A percentile compares a stretch with the other conserved stretches of the same genome.
Conservation (phyloP, 1,140 invertebrate species). For the Pectinophora gossypiella region DNA sequence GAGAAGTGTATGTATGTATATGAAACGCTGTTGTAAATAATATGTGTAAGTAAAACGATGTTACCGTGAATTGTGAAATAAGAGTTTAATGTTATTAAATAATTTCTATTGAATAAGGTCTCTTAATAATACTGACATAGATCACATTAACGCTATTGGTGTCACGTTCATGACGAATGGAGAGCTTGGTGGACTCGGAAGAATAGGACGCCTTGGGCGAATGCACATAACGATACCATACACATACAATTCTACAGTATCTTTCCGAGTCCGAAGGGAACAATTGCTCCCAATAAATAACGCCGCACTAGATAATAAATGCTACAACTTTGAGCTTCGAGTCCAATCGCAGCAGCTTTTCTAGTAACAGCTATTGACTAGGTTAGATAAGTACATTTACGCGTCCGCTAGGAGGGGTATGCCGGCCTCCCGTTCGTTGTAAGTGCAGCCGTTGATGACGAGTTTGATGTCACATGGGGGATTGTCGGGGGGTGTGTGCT, state of each 20-base stretch:
- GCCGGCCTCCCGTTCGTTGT: slow-evolving; percentile 38
- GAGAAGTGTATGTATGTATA: slow-evolving; percentile 50
- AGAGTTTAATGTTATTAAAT: slow-evolving; percentile 75
- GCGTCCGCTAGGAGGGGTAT: slow-evolving; percentile 59
- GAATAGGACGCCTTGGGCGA: neutral
- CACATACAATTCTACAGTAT: too few species aligned
- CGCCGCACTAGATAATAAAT: too few species aligned
- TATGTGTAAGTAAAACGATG: slow-evolving; percentile 73
- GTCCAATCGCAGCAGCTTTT: neutral
- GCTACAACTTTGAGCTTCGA: too few species aligned
- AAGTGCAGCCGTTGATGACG: slow-evolving; percentile 47
- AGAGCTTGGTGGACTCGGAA: neutral
- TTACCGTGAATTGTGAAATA: slow-evolving; percentile 74
- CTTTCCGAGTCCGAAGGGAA: too few species aligned
- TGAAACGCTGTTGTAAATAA: slow-evolving; percentile 69
- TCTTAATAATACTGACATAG: slow-evolving; percentile 72
- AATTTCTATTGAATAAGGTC: slow-evolving; percentile 68
- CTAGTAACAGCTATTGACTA: slow-evolving; percentile 1
- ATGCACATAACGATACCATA: too few species aligned
- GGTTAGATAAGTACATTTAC: slow-evolving; percentile 17
- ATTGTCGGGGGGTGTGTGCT: slow-evolving; percentile 7
- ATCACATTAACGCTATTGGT: slow-evolving; percentile 48
- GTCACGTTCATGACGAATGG: neutral
- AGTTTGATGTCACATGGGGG: slow-evolving; percentile 50
- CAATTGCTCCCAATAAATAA: too few species aligned